Evolutionary conservation across 2,113 vertebrate species (phyloP), one percentile per base, ranked within the genome.

Genomic region (Panthera leo): DNA sequence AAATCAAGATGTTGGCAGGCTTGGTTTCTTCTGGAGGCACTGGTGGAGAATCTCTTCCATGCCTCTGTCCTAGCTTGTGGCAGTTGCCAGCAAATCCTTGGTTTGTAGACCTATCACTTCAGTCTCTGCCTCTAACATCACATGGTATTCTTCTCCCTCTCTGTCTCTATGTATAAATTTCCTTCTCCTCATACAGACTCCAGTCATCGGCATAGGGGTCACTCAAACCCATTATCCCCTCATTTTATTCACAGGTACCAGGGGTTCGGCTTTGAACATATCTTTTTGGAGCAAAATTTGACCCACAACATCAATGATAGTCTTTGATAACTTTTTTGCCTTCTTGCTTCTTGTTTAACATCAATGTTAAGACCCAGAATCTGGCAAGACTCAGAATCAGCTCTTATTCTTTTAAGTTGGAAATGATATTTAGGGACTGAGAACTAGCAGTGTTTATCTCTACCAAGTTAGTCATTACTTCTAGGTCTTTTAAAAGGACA

Each of bases 401-500:
- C 8, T 51, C 48, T 79, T 10, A 23, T 29, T 93, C 5, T 51
- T 78, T 86, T 31, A 76, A 58, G 12, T n/a, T 92, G 67, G 42
- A 75, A 73, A n/a, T 79, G 36, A 34, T 65, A 11, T 88, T 91
- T 86, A 67, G 11, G 6, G 68, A 91, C 27, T 83, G 68, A 83
- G 16, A 27, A 76, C 51, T 21, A 48, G 58, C 31, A 90, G 21
- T 42, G 27, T 6, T 85, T 48, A 2, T 78, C 91, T 71, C 76
- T 73, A 61, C 48, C 75, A 1, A 19, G 21, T 31, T 95, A 15
- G 19, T 68, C 48, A 75, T 63, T 87, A 42, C 2, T 61, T 53
- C 31, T 79, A 76, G 58, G 31, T 21, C 70, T 87, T 95, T 73
- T 42, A 25, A 84, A 94, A 96, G 12, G 8, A 94, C 6, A 70